Percentiles rank a stretch among this genome's conserved stretches.
Conservation (phyloP, 2,888 invertebrate species). For the Eupithecia insigniata region DNA sequence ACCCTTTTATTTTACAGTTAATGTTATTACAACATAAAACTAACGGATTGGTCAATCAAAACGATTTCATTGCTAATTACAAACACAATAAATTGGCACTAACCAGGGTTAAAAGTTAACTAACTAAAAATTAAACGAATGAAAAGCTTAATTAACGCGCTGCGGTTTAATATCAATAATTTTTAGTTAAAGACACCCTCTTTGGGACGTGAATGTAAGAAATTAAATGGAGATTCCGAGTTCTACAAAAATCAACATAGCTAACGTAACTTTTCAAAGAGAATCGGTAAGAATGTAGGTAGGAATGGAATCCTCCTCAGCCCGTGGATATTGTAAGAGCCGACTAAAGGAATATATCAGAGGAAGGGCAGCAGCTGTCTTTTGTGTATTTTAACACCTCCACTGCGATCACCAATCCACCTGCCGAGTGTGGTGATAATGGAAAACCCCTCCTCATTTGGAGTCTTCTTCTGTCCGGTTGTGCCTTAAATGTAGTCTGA, state of each 20-base stretch:
- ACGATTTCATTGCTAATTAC: conserved; percentile 75
- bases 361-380: too few relatives aligned
- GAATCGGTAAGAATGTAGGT: neutral
- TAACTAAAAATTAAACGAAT: conserved; percentile 78
- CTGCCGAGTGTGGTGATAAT: too few relatives aligned
- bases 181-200: conserved; percentile 81
- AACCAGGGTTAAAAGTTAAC: conserved; percentile 66
- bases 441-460: too few relatives aligned
- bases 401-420: too few relatives aligned
- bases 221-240: conserved; percentile 30
- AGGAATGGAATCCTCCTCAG: too few relatives aligned
- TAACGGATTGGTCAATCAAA: conserved; percentile 64
- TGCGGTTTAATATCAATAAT: conserved; percentile 79
- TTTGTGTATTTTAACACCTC: too few relatives aligned
- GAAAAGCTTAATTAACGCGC: conserved; percentile 80
- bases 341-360: too few relatives aligned
- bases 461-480: too few relatives aligned
- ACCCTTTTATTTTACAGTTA: neutral
- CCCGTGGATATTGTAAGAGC: too few relatives aligned
- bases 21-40: neutral
- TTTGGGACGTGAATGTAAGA: conserved; percentile 51
- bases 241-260: conserved; percentile 5
- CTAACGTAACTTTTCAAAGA: neutral
- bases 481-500: too few relatives aligned
- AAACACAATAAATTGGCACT: conserved; percentile 72